Evolutionary conservation across 2,113 vertebrate genomes (phyloP), one percentile per base, ranked within the genome.

Genomic region (Gobiocypris rarus): DNA sequence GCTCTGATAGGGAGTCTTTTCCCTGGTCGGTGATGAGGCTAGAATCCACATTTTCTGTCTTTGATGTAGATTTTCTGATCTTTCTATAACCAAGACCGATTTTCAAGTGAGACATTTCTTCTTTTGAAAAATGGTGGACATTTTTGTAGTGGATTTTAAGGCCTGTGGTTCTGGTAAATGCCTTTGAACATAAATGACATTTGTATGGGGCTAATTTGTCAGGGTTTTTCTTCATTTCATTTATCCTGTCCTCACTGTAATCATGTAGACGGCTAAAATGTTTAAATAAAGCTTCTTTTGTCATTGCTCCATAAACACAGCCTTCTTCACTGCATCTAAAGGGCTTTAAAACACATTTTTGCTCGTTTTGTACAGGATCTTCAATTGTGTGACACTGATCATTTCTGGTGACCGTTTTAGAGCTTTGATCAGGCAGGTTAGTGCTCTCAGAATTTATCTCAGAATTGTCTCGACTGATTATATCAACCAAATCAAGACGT

Each of bases 151-250:
- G 98, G 43, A 98, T 98, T 89, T 97, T 95, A 87, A 99, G 96
- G 86, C 98, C 98, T 61, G 98, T 99, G 78, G 98, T 99, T 91
- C 98, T 96, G 7, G 98, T 99, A 92, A 99, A 99, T 13, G 96
- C 98, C 95, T 99, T 99, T 43, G 95, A 94, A 91, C 98, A 99
- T 79, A 97, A 95, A 90, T 97, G 93, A 90, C 98, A 99, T 83
- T 94, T 95, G 92, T 99, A 99, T 0, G 98, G 98, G 45, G 98
- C 96, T 81, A 97, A 96, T 91, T 97, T 98, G 80, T 96, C 92
- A 2, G 98, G 97, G 82, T 95, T 96, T 84, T 97, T 97, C 93
- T 98, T 99, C 41, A 99, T 95, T 91, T 98, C 96, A 79, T 97
- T 94, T 83, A 99, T 97, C 96, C 96, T 97, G 45, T 98, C 97